These are phyloP conservation scores for Thryonomys swinderianus DNA, from an alignment of 2,113 vertebrate species.

Conservation along the genomic window DNA sequence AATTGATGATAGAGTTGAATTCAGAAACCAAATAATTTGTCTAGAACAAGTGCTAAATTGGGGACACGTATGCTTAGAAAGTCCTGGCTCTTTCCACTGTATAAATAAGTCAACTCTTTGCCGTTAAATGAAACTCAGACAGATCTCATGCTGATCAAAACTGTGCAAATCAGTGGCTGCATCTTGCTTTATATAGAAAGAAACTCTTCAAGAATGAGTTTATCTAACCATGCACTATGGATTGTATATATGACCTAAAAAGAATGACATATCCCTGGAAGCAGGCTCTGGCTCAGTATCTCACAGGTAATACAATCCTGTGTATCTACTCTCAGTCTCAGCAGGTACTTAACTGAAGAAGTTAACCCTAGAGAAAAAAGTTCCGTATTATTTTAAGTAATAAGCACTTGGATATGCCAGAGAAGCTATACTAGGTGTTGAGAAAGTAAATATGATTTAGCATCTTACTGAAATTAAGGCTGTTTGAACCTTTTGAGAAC, in stretches of 20 bases:
- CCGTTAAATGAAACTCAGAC: background rate
- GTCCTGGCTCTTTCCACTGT: background rate
- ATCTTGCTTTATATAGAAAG: background rate
- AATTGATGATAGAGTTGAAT: constrained; percentile 31
- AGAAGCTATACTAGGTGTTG: background rate
- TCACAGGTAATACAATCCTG: background rate
- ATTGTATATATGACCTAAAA: background rate
- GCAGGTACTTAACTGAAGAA: constrained; percentile 27
- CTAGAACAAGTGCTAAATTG: background rate
- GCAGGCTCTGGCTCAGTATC: background rate
- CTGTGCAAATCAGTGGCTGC: background rate
- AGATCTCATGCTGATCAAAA: background rate
- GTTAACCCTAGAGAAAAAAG: background rate
- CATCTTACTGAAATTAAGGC: background rate
- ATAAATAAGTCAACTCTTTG: background rate
- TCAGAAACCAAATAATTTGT: constrained; percentile 13
- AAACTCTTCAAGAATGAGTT: background rate
- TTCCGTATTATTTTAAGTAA: background rate
- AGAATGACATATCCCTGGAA: background rate
- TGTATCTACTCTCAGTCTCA: background rate
- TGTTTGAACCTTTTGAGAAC: background rate
- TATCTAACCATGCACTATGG: background rate
- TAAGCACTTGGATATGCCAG: background rate
- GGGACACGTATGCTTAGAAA: background rate
- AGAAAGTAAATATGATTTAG: background rate